Percentiles rank a stretch among this genome's conserved stretches.
Evolutionary conservation across 53 echinoderm and acorn worm genomes (phyloP).

Genomic region (Actinopyga echinites): DNA sequence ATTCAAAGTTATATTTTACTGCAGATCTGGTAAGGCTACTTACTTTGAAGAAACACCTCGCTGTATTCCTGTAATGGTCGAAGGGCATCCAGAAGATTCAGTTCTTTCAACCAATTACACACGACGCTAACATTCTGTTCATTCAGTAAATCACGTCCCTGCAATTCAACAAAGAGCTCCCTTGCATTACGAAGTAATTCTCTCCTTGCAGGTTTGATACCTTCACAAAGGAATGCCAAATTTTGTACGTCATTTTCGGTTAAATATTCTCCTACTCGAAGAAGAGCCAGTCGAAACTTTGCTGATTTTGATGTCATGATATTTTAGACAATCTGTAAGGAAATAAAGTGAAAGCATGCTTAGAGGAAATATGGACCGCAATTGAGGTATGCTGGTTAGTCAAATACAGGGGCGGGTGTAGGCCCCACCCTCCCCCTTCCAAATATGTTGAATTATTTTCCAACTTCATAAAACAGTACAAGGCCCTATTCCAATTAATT

Average conservation of each 20-base stretch:
- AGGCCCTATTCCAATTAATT: no score
- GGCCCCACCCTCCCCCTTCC: no score
- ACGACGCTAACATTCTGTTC: background rate
- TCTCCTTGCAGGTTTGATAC: background rate
- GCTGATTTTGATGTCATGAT: no score
- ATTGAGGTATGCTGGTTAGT: no score
- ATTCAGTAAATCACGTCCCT: background rate
- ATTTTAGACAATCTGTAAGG: no score
- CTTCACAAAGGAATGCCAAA: constrained; percentile 8
- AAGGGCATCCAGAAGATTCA: background rate
- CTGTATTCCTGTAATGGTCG: background rate
- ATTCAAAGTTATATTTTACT: no score
- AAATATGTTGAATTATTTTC: no score
- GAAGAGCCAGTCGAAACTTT: background rate
- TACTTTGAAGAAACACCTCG: background rate
- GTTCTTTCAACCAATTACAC: background rate
- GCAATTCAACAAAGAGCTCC: background rate
- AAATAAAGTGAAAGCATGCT: no score
- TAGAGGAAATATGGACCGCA: no score
- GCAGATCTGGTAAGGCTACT: no score
- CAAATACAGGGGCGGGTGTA: no score
- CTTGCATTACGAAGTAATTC: background rate
- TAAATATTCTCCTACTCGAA: background rate
- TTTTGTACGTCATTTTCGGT: background rate
- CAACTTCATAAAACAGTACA: no score